Percentiles rank a stretch among this genome's conserved stretches.
phyloP scores from a whole-genome alignment of 2,113 vertebrate species.

The Pipa parva region DNA sequence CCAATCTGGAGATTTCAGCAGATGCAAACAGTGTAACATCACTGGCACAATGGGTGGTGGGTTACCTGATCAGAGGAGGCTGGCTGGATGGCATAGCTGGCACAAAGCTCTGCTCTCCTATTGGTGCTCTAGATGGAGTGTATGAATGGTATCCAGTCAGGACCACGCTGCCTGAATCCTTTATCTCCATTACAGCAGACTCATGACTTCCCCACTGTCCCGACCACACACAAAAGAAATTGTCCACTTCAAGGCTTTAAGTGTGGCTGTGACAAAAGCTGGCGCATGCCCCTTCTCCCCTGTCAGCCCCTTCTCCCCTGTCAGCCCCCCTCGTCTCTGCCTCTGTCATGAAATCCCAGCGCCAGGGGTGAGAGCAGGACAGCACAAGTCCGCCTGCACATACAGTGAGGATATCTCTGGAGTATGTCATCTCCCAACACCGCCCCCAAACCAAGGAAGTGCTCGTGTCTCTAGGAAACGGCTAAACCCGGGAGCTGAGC shows the following conservation, averaged over 20 bases:
- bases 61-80: slow-evolving; percentile 64
- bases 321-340: no score
- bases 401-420: slow-evolving; percentile 24
- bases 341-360: slow-evolving; percentile 24
- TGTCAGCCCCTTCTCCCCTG: background rate
- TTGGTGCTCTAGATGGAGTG: slow-evolving; percentile 59
- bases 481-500: slow-evolving; percentile 41
- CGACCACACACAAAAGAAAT: slow-evolving; percentile 33
- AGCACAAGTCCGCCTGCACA: slow-evolving; percentile 43
- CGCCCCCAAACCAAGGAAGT: slow-evolving; percentile 46
- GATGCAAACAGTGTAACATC: background rate
- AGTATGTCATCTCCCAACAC: slow-evolving; percentile 60
- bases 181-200: slow-evolving; percentile 70
- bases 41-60: background rate
- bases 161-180: slow-evolving; percentile 77
- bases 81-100: slow-evolving; percentile 55
- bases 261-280: slow-evolving; percentile 33
- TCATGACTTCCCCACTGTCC: slow-evolving; percentile 46
- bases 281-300: slow-evolving; percentile 21
- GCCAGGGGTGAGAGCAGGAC: slow-evolving; percentile 30
- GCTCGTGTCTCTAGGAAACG: slow-evolving; percentile 50
- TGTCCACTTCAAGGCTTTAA: background rate
- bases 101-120: slow-evolving; percentile 60
- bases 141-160: slow-evolving; percentile 81
- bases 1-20: background rate